A percentile compares a stretch with the other conserved stretches of the same genome.
phyloP scores from a whole-genome alignment of 1,140 invertebrate species.

The Diorhabda elongata region DNA sequence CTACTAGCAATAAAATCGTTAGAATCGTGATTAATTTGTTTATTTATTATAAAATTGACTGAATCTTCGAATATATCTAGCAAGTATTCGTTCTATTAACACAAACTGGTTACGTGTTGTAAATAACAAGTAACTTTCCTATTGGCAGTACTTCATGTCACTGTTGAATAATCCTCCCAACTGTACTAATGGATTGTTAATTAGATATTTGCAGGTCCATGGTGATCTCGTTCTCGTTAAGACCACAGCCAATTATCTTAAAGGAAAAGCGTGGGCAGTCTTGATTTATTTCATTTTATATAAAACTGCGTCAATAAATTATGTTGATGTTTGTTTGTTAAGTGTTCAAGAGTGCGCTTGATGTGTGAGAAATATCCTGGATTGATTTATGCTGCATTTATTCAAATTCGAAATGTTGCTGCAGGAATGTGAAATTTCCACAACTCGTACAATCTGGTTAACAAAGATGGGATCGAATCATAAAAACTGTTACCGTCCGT shows the following conservation, averaged over 20 bases:
- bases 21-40: too few species aligned
- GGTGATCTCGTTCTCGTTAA: conserved; percentile 20
- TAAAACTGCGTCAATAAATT: conserved; percentile 30
- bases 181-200: conserved; percentile 20
- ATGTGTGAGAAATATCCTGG: conserved; percentile 30
- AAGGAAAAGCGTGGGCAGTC: conserved; percentile 26
- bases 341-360: conserved; percentile 28
- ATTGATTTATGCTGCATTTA: conserved; percentile 31
- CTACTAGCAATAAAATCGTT: too few species aligned
- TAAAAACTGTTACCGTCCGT: too few species aligned
- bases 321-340: conserved; percentile 32
- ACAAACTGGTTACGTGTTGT: too few species aligned
- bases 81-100: too few species aligned
- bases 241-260: conserved; percentile 27
- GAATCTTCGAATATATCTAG: too few species aligned
- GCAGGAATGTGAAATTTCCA: conserved; percentile 2
- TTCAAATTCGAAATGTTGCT: conserved; percentile 19
- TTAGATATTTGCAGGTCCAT: conserved; percentile 26
- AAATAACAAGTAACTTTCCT: too few species aligned
- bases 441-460: background rate
- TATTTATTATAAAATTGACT: too few species aligned
- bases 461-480: background rate
- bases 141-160: background rate
- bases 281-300: conserved; percentile 31
- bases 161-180: background rate